Percentiles rank a stretch among this genome's conserved stretches.
These are phyloP conservation scores for Catharus fuscescens DNA, from an alignment of 2,113 vertebrate genomes.

Conservation along the genomic window DNA sequence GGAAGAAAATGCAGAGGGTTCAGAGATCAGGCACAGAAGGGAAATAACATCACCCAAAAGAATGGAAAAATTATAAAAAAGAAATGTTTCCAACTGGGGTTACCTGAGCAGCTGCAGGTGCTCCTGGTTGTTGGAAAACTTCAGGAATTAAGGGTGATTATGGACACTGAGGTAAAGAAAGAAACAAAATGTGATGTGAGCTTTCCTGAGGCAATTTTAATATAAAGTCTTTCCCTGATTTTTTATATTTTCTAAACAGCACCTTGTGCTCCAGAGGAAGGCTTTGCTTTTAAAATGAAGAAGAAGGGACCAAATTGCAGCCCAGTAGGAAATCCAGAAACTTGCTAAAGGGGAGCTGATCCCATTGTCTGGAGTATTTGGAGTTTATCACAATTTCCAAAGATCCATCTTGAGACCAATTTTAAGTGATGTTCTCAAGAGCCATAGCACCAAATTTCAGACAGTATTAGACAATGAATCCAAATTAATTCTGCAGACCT, in stretches of 20 bases:
- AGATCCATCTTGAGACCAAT: not conserved
- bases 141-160: not conserved
- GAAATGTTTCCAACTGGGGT: not conserved
- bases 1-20: not conserved
- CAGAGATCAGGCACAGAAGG: not conserved
- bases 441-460: not conserved
- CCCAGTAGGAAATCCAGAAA: not conserved
- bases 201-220: not conserved
- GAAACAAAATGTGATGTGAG: not conserved
- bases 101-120: not conserved
- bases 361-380: not conserved
- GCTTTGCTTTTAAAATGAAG: not conserved
- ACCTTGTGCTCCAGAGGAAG: not conserved
- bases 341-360: accelerated
- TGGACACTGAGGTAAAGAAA: not conserved
- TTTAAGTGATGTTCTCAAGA: not conserved
- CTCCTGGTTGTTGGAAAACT: not conserved
- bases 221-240: not conserved
- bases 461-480: not conserved
- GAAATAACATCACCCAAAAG: not conserved
- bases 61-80: not conserved
- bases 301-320: not conserved
- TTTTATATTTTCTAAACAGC: not conserved
- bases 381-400: not conserved
- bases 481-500: not conserved